Conservation (phyloP, 2,113 vertebrate genomes). For the Hypanus sabinus region DNA sequence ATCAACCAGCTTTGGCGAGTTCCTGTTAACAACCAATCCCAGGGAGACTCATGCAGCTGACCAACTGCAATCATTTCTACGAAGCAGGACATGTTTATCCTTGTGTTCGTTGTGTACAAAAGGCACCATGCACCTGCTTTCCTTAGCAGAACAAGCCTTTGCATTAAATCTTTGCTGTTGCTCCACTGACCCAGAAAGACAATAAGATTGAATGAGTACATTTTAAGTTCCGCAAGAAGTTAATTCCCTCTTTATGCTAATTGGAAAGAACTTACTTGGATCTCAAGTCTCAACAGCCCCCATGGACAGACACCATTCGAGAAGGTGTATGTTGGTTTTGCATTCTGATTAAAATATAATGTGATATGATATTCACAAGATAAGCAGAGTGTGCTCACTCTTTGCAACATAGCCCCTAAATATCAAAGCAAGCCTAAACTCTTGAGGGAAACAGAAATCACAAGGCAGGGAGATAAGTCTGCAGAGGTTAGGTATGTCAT, state of each 20-base stretch:
- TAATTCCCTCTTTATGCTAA: neutral
- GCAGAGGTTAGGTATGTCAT: no score
- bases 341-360: no score
- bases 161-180: neutral
- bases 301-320: neutral
- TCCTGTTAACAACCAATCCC: slow-evolving; percentile 2
- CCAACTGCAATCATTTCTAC: neutral
- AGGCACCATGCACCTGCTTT: neutral
- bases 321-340: neutral
- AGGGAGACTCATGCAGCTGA: neutral
- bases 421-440: no score
- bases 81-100: neutral
- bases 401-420: no score
- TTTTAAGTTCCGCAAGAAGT: neutral
- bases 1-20: neutral
- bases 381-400: no score
- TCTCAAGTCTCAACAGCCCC: neutral
- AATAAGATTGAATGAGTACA: neutral
- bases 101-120: neutral
- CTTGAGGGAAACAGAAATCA: no score
- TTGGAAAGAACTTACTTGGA: neutral
- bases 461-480: no score
- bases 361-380: no score
- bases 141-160: neutral
- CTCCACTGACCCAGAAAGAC: neutral